Evolutionary conservation across 2,113 vertebrate genomes (phyloP).

Genomic region (Lophochroa leadbeateri): DNA sequence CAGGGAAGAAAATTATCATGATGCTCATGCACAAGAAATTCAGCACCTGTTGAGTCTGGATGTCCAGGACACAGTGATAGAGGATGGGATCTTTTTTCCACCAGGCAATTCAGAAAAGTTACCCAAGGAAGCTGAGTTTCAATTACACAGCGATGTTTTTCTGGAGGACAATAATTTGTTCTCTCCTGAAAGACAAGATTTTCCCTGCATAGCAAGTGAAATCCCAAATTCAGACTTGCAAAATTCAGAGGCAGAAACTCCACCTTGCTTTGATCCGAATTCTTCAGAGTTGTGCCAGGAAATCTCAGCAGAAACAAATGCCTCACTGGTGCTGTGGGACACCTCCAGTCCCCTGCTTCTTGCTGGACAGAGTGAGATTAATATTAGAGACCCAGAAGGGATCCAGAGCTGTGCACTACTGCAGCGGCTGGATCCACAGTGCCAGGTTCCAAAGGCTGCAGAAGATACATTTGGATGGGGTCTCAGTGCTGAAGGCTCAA

Average conservation of each 20-base stretch:
- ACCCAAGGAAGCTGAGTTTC: background rate
- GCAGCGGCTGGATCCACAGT: background rate
- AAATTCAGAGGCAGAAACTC: background rate
- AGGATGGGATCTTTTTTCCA: background rate
- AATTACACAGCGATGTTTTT: background rate
- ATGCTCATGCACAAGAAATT: background rate
- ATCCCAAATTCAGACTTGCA: background rate
- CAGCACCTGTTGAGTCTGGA: background rate
- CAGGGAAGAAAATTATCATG: background rate
- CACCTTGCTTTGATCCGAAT: background rate
- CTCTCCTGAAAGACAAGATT: background rate
- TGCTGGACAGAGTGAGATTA: background rate
- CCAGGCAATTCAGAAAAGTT: background rate
- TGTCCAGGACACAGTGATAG: background rate
- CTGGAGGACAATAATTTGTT: background rate
- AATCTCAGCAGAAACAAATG: background rate
- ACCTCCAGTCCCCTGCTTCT: background rate
- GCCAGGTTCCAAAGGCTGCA: background rate
- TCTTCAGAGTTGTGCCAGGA: background rate
- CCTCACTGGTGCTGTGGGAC: background rate
- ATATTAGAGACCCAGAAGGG: background rate
- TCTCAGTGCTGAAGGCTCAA: background rate
- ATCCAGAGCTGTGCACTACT: background rate
- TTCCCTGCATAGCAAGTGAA: background rate
- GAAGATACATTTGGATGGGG: background rate